Conservation (phyloP, 1,140 invertebrate species). For the Tribolium castaneum region DNA sequence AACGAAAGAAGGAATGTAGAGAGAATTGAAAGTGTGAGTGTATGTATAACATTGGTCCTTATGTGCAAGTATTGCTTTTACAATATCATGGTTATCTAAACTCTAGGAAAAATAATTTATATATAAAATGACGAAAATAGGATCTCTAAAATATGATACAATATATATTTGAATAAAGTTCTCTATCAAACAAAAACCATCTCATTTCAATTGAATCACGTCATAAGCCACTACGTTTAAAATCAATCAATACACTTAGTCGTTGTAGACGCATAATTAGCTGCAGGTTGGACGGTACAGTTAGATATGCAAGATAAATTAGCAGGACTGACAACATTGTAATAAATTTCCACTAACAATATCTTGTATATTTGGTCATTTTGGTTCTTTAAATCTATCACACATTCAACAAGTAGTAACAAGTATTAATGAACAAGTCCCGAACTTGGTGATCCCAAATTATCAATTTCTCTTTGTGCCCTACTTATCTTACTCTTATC, state of each 20-base stretch:
- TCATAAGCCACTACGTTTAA: slow-evolving; percentile 52
- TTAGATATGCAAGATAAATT: slow-evolving; percentile 36
- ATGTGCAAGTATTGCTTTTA: slow-evolving; percentile 51
- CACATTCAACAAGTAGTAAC: slow-evolving; percentile 23
- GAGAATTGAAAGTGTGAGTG: slow-evolving; percentile 35
- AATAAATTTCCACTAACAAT: slow-evolving; percentile 22
- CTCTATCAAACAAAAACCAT: slow-evolving; percentile 41
- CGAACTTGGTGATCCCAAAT: slow-evolving; percentile 67
- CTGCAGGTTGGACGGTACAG: slow-evolving; percentile 43
- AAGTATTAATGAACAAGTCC: slow-evolving; percentile 60
- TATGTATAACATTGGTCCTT: slow-evolving; percentile 49
- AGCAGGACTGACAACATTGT: slow-evolving; percentile 16
- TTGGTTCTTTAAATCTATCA: slow-evolving; percentile 19
- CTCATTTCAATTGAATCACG: slow-evolving; percentile 44
- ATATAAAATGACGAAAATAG: slow-evolving; percentile 49
- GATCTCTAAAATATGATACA: slow-evolving; percentile 47
- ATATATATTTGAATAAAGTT: slow-evolving; percentile 46
- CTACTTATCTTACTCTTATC: slow-evolving; percentile 95
- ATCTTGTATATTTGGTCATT: slow-evolving; percentile 33
- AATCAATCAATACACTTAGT: slow-evolving; percentile 37
- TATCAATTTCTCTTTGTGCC: slow-evolving; percentile 91
- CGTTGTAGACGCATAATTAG: slow-evolving; percentile 40
- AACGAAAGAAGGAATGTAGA: slow-evolving; percentile 30
- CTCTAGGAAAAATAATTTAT: slow-evolving; percentile 44
- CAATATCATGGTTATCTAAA: slow-evolving; percentile 43